Evolutionary conservation across 2,113 vertebrate genomes (phyloP), one percentile per base, ranked within the genome.

Genomic region (Sclerurus mexicanus): DNA sequence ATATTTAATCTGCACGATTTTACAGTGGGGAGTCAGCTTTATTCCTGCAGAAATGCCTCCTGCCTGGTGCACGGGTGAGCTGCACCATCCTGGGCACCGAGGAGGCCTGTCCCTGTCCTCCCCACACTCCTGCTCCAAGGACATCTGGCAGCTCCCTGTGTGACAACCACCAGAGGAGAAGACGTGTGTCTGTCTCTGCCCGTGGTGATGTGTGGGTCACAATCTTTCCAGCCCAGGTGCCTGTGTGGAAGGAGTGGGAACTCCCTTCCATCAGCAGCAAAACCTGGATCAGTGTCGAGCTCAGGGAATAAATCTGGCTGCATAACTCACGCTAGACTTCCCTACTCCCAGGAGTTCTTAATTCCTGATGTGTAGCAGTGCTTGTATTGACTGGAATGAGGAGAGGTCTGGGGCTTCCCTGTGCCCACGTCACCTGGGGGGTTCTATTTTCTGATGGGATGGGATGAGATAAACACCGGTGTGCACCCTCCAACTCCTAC

Each of bases 191-290:
- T 49, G 67, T 46, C 33, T 47, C 49, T 85, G 71, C 59, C 46
- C 56, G 11, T 0, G 0, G 50, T 4, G 1, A 46, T 0, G 1
- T 7, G 46, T 68, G 44, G 68, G 19, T 50, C 44, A 15, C 2
- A 0, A 28, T 52, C n/a, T 69, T 67, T 50, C 47, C 64, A 9
- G 59, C 27, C 37, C 59, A 28, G 56, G 50, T 2, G 1, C 37
- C 10, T 2, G 4, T 53, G 1, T 72, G 53, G 16, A 56, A 40
- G 1, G 56, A 44, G 71, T 22, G 46, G 87, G 44, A 87, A 21
- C 16, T 88, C 39, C 80, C 28, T 77, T 33, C 72, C 4, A 5
- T 18, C 8, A 2, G 33, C 81, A 44, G 64, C 0, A 0, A 52
- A 76, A 58, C 9, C 28, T 19, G 58, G 50, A 24, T 47, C 0